These are phyloP conservation scores for Tenrec ecaudatus DNA, from an alignment of 2,113 vertebrate species.

Conservation along the genomic window DNA sequence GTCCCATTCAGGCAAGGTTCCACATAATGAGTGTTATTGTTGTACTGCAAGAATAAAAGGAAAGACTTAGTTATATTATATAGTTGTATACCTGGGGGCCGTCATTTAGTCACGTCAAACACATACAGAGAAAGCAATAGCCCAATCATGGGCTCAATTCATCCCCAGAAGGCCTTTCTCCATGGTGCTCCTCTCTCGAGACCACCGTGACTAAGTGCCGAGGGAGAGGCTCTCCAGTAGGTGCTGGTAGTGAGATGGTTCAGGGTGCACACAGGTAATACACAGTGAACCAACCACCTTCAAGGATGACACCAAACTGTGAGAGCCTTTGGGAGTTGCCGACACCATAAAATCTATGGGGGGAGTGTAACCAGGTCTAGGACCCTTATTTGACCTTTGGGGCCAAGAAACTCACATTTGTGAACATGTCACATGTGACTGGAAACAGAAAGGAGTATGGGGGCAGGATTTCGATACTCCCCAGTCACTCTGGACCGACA, in stretches of 20 bases:
- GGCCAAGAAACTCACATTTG: background rate
- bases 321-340: background rate
- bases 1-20: constrained; percentile 98
- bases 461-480: background rate
- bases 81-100: constrained; percentile 73
- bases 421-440: background rate
- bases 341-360: background rate
- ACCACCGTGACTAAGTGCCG: background rate
- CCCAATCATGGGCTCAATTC: background rate
- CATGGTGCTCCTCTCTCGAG: background rate
- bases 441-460: background rate
- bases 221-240: background rate
- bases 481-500: background rate
- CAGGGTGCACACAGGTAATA: background rate
- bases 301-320: background rate
- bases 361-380: background rate
- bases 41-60: constrained; percentile 91
- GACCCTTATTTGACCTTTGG: background rate
- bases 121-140: constrained; percentile 41
- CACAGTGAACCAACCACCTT: background rate
- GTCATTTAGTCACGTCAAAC: constrained; percentile 71
- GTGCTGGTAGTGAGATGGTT: background rate
- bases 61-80: constrained; percentile 79
- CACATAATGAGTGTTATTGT: constrained; percentile 97
- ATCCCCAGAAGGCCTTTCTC: background rate